Evolutionary conservation across 1,140 invertebrate species (phyloP).

Genomic region (Calycopis cecrops): DNA sequence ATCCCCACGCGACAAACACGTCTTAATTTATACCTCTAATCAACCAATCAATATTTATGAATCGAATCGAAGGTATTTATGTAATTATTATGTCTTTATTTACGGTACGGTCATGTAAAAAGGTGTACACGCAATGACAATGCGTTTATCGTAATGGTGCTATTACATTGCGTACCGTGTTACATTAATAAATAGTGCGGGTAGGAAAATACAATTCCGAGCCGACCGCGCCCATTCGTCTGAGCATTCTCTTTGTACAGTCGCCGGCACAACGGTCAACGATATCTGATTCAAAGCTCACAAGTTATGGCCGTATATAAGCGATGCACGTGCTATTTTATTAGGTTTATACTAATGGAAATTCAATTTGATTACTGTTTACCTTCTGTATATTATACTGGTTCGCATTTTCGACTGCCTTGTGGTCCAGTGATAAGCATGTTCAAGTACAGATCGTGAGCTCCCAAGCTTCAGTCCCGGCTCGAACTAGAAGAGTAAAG

Average conservation of each 20-base stretch:
- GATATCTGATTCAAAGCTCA: no score
- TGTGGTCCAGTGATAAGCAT: no score
- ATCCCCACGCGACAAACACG: no score
- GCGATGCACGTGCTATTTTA: background rate
- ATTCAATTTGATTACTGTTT: no score
- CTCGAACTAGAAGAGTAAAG: no score
- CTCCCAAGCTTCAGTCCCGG: no score
- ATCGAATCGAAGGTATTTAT: constrained; percentile 27
- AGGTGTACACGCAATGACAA: constrained; percentile 36
- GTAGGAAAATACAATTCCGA: constrained; percentile 31
- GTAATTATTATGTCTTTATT: constrained; percentile 28
- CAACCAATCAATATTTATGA: constrained; percentile 19
- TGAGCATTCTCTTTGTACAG: constrained; percentile 31
- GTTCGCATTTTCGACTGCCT: no score
- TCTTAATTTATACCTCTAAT: constrained; percentile 7
- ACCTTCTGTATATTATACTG: no score
- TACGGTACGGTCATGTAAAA: constrained; percentile 33
- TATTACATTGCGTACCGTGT: constrained; percentile 24
- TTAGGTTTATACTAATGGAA: background rate
- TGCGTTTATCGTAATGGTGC: constrained; percentile 36
- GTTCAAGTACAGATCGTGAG: no score
- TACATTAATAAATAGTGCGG: constrained; percentile 29
- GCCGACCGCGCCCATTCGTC: constrained; percentile 35
- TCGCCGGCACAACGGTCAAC: constrained; percentile 20
- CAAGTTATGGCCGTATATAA: no score